Conservation (phyloP, 2,888 invertebrate species). For the Pollenia amentaria region DNA sequence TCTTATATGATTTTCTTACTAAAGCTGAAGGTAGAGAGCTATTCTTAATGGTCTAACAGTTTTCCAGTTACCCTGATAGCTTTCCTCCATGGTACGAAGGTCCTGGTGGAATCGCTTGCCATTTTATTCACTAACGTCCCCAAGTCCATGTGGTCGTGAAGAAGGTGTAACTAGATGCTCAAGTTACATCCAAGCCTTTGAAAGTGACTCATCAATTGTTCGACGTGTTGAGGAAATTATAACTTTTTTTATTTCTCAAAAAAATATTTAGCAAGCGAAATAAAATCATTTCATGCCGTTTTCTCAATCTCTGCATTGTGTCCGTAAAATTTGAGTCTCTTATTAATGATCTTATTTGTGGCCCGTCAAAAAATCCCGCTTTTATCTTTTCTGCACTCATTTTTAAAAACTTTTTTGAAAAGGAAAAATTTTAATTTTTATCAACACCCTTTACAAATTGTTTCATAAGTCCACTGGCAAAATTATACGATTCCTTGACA, state of each 20-base stretch:
- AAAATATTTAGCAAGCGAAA: conserved; percentile 26
- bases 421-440: no score
- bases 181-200: conserved; percentile 32
- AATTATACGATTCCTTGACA: no score
- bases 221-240: background rate
- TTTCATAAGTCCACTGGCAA: no score
- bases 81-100: conserved; percentile 10
- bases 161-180: conserved; percentile 23
- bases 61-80: no score
- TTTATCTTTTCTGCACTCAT: no score
- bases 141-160: conserved; percentile 27
- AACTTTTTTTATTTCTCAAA: conserved; percentile 1
- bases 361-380: no score
- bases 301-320: conserved; percentile 23
- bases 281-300: background rate
- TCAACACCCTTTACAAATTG: no score
- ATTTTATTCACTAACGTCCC: conserved; percentile 35
- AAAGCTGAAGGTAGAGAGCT: no score
- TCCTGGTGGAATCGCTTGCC: conserved; percentile 40
- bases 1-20: no score
- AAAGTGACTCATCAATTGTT: conserved; percentile 8
- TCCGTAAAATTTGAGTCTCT: conserved; percentile 4
- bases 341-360: no score
- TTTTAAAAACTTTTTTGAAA: no score
- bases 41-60: conserved; percentile 4